Conservation (phyloP, 64 coral and sea anemone genomes). For the Cladopsammia gracilis region DNA sequence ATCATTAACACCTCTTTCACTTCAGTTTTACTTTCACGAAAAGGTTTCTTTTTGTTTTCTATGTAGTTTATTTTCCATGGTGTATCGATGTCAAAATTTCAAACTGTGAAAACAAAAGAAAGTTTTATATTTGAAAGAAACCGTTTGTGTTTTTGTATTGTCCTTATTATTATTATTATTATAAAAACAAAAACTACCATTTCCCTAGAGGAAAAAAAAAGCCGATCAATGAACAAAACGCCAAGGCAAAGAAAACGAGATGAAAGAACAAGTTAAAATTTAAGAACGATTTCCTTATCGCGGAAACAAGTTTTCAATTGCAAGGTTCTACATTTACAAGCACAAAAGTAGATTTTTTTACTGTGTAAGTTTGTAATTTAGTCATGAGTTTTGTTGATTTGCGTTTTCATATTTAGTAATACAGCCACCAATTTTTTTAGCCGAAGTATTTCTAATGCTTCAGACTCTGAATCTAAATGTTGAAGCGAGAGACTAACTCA, state of each 20-base stretch:
- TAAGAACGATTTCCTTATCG: too few relatives aligned
- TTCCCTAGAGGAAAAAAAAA: neutral
- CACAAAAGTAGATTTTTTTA: neutral
- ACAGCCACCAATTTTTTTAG: too few relatives aligned
- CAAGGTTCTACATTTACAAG: neutral
- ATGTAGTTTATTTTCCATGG: neutral
- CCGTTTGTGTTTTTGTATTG: neutral
- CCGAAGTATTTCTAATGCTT: too few relatives aligned
- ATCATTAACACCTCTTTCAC: too few relatives aligned
- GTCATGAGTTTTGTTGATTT: neutral
- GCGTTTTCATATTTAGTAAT: too few relatives aligned
- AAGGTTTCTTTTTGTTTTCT: neutral
- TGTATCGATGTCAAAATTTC: slow-evolving; percentile 14
- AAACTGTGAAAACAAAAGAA: neutral
- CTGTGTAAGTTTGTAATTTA: neutral
- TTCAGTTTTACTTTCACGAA: too few relatives aligned
- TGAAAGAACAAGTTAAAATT: too few relatives aligned
- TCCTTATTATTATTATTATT: neutral
- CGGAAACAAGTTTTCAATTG: too few relatives aligned
- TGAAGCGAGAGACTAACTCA: neutral
- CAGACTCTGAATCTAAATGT: too few relatives aligned
- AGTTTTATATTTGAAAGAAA: neutral
- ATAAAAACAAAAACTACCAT: neutral
- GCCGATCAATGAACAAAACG: neutral
- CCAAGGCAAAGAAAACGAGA: neutral